Evolutionary conservation across 1,140 invertebrate species (phyloP).

Genomic region (Bicyclus anynana): DNA sequence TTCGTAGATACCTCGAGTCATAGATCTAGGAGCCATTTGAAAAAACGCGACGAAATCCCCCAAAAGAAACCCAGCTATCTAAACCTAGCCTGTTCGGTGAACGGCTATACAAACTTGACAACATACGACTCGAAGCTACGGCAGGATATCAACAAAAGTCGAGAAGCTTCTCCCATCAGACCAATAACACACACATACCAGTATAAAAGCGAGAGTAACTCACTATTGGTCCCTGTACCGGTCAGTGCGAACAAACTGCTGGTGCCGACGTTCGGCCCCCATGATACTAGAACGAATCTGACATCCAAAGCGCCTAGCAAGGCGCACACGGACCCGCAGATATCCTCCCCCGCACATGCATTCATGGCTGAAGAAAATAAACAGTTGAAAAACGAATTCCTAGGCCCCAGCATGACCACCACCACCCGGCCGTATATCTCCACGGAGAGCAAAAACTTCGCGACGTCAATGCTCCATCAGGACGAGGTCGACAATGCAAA

Average conservation of each 20-base stretch:
- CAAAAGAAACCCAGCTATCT: slow-evolving; percentile 87
- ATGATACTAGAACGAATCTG: slow-evolving; percentile 70
- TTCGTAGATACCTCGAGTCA: slow-evolving; percentile 57
- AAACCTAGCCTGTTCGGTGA: slow-evolving; percentile 91
- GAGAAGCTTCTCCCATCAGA: slow-evolving; percentile 82
- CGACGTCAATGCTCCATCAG: slow-evolving; percentile 60
- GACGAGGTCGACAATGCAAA: slow-evolving; percentile 66
- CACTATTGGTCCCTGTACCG: slow-evolving; percentile 70
- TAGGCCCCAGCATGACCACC: slow-evolving; percentile 65
- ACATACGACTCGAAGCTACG: slow-evolving; percentile 89
- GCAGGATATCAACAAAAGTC: slow-evolving; percentile 82
- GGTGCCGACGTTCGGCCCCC: slow-evolving; percentile 63
- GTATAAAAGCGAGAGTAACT: slow-evolving; percentile 79
- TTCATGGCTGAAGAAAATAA: slow-evolving; percentile 71
- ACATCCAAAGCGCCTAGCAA: slow-evolving; percentile 69
- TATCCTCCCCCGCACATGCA: slow-evolving; percentile 59
- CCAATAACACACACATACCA: slow-evolving; percentile 76
- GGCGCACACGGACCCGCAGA: slow-evolving; percentile 68
- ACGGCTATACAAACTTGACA: slow-evolving; percentile 90
- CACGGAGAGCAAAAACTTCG: slow-evolving; percentile 61
- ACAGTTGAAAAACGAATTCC: slow-evolving; percentile 67
- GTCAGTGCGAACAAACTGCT: slow-evolving; percentile 73
- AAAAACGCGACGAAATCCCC: slow-evolving; percentile 57
- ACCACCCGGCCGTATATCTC: slow-evolving; percentile 60
- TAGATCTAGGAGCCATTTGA: slow-evolving; percentile 57